Evolutionary conservation across 2,113 vertebrate genomes (phyloP).

Genomic region (Carassius carassius): DNA sequence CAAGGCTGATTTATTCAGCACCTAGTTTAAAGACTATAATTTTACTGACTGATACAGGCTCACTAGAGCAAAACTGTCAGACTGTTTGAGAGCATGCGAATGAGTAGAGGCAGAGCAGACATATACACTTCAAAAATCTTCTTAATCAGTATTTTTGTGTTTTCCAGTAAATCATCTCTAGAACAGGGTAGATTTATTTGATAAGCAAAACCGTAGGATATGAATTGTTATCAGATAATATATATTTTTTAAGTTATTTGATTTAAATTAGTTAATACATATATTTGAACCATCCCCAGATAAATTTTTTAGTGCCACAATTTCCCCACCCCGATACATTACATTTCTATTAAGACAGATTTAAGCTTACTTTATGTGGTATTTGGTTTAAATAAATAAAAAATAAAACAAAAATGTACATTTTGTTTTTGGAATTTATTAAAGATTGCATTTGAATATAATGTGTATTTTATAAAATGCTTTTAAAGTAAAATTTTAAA

Average conservation of each 20-base stretch:
- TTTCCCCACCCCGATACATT: not conserved
- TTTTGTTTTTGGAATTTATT: not conserved
- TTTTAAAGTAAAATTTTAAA: not conserved
- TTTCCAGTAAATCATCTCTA: constrained; percentile 42
- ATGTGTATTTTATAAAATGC: not conserved
- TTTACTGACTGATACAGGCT: constrained; percentile 52
- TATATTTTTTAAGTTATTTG: too few species aligned
- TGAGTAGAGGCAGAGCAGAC: constrained; percentile 47
- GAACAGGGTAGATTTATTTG: not conserved
- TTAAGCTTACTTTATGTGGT: not conserved
- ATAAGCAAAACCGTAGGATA: not conserved
- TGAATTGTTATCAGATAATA: too few species aligned
- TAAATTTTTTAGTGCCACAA: too few species aligned
- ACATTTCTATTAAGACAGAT: not conserved
- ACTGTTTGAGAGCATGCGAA: constrained; percentile 31
- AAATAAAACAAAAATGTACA: not conserved
- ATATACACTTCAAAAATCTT: constrained; percentile 48
- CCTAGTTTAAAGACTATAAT: constrained; percentile 50
- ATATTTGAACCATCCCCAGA: too few species aligned
- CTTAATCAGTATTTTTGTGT: not conserved
- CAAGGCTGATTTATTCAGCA: constrained; percentile 49
- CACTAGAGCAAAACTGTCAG: constrained; percentile 35
- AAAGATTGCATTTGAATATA: not conserved
- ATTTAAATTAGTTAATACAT: too few species aligned
- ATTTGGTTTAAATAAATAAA: not conserved